Base-by-base conservation (phyloP, 2,113 vertebrate species). In the Paramisgurnus dabryanus region DNA sequence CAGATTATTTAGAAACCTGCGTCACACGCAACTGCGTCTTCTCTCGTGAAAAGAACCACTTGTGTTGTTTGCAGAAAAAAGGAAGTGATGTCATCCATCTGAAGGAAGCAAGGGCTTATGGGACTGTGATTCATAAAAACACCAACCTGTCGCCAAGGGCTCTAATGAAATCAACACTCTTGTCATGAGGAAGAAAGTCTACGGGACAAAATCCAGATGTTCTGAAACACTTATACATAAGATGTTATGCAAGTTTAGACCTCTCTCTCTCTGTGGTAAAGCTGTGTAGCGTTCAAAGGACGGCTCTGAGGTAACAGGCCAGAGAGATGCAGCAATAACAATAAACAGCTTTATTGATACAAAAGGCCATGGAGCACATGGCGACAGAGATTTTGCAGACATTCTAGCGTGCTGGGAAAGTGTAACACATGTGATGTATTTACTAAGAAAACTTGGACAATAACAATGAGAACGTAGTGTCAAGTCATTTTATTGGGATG, bases 361-460 rank as follows among this genome's bases (percentile, higher is more conserved):
- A 12, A 63, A 10, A 70, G 11, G 60, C n/a, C 55, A 60, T 15
- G 41, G 39, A 72, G 41, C 47, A 80, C 45, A 70, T 79, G 57
- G 68, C 45, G 78, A 80, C 49, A 61, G 55, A 77, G 18, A 68
- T 81, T 53, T 60, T 73, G 63, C 68, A 71, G 68, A 58, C 40
- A 7, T 78, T 71, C 4, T 61, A n/a, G 34, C 53, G 18, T n/a
- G 7, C 65, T 81, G 65, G 70, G 57, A 84, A 81, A 70, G 49
- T n/a, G 39, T 53, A 40, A 45, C 3, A 39, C 34, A 4, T 2
- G 40, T 76, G 57, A 68, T 64, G 40, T 15, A 71, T 43, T 39
- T 3, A 45, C 15, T 6, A 7, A 66, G 17, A 4, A 55, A 18
- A 58, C 17, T 40, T 67, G 40, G 60, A n/a, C 57, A 53, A 50